Base-by-base conservation (phyloP, 2,113 vertebrate genomes). In the Dipodomys ordii region DNA sequence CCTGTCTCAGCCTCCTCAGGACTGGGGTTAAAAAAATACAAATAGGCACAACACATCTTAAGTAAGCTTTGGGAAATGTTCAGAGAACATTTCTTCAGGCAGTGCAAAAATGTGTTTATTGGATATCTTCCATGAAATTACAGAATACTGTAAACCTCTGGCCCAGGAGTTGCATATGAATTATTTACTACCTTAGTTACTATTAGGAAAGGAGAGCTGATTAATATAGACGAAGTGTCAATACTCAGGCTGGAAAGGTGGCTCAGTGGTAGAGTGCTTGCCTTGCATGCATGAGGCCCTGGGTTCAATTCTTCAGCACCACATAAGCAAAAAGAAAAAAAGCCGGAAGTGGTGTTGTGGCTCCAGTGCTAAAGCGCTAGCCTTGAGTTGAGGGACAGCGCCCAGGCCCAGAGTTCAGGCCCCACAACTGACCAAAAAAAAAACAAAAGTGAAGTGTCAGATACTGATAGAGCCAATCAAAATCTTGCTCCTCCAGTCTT, bases 401-500 rank as follows among this genome's bases (percentile, higher is more conserved):
- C 39, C 39, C 39, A 39, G 39, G 39, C 39, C 39, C 39, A 39
- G 39, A 39, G 39, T 39, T 39, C 39, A 39, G 39, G 39, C 39
- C 39, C 39, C 39, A 39, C 39, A 39, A 39, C 39, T 39, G 39
- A 39, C 39, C 39, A 39, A 39, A 39, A 39, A 39, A 39, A 6
- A n/a, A n/a, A n/a, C n/a, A n/a, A n/a, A n/a, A n/a, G n/a, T n/a
- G 4, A 57, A 57, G 64, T 67, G 35, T 22, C 64, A 83, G 49
- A 49, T 49, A 69, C 35, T 83, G 35, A 30, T 65, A 83, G 53
- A 60, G 18, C 64, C 35, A 46, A 28, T 83, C 23, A 71, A 49
- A 60, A 46, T 32, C 78, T 79, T 80, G 67, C 39, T 91, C 53
- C 35, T 87, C 35, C n/a, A 62, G 35, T 68, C 72, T 91, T 88